Percentiles rank a stretch among this genome's conserved stretches.
Conservation (phyloP, 2,797 vertebrate species). For the Enteromius viviparus region DNA sequence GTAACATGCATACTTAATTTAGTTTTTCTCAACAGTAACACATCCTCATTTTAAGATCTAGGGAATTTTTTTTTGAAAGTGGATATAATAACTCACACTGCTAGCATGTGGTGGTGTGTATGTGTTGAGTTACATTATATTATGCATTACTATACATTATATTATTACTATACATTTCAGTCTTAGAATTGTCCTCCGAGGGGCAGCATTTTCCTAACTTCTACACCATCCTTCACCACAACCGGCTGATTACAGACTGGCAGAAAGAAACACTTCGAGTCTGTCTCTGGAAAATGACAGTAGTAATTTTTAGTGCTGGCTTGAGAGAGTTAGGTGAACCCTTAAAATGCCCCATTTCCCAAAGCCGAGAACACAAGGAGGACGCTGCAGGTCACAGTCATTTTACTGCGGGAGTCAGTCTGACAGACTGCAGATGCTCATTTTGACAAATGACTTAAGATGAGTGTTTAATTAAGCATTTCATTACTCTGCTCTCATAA, state of each 20-base stretch:
- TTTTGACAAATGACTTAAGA: constrained; percentile 58
- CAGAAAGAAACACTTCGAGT: constrained; percentile 33
- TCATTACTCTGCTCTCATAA: constrained; percentile 47
- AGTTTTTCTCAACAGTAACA: too few species aligned
- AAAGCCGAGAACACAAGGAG: constrained; percentile 28
- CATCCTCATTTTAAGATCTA: too few species aligned
- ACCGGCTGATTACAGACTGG: neutral
- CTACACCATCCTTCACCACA: constrained; percentile 33
- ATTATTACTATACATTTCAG: too few species aligned
- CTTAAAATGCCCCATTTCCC: constrained; percentile 33
- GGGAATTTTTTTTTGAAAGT: too few species aligned
- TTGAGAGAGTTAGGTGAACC: constrained; percentile 47
- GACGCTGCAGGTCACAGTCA: constrained; percentile 24
- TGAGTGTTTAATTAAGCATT: constrained; percentile 59
- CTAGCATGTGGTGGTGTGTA: too few species aligned
- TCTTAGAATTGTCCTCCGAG: constrained; percentile 63
- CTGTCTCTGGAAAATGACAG: constrained; percentile 43
- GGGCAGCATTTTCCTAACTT: constrained; percentile 72
- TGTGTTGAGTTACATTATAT: too few species aligned
- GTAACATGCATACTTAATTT: neutral
- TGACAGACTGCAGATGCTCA: constrained; percentile 47
- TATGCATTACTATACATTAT: too few species aligned
- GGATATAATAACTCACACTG: too few species aligned
- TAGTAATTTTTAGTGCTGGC: constrained; percentile 31
- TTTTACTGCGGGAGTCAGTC: constrained; percentile 24